Conservation (phyloP, 2,797 vertebrate species). For the Helostoma temminkii region DNA sequence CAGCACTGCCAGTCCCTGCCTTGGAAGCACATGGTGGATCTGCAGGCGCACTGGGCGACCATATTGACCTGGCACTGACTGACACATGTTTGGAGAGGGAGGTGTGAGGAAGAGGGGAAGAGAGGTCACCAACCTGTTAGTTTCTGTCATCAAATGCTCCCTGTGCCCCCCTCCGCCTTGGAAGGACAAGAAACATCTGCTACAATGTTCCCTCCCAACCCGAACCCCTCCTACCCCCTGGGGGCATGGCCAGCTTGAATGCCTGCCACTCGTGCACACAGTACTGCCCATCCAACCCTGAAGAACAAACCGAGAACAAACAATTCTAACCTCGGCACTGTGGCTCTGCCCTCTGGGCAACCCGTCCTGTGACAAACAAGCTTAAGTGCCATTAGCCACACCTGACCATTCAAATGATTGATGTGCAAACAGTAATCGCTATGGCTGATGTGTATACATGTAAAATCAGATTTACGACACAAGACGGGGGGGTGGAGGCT, state of each 20-base stretch:
- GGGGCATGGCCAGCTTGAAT: slow-evolving; percentile 52
- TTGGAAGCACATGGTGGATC: slow-evolving; percentile 76
- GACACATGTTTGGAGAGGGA: slow-evolving; percentile 76
- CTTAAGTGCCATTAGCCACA: slow-evolving; percentile 42
- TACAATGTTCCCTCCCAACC: slow-evolving; percentile 41
- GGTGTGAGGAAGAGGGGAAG: slow-evolving; percentile 60
- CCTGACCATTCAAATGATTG: slow-evolving; percentile 48
- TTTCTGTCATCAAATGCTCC: slow-evolving; percentile 57
- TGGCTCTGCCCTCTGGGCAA: slow-evolving; percentile 6
- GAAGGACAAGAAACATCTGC: slow-evolving; percentile 73
- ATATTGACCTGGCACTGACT: slow-evolving; percentile 81
- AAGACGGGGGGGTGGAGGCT: slow-evolving; percentile 11
- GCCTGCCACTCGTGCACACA: slow-evolving; percentile 53
- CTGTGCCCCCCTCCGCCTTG: not conserved
- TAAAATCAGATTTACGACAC: slow-evolving; percentile 38
- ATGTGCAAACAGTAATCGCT: slow-evolving; percentile 43
- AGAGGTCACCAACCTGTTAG: slow-evolving; percentile 62
- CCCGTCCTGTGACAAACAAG: slow-evolving; percentile 45
- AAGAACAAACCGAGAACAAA: slow-evolving; percentile 42
- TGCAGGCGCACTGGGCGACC: slow-evolving; percentile 71
- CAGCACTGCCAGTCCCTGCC: slow-evolving; percentile 61
- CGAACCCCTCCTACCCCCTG: slow-evolving; percentile 19
- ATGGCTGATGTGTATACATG: slow-evolving; percentile 25
- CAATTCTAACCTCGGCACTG: slow-evolving; percentile 11
- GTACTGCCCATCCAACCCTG: slow-evolving; percentile 43